Evolutionary conservation across 2,888 invertebrate species (phyloP).

Genomic region (Scrobipalpa costella): DNA sequence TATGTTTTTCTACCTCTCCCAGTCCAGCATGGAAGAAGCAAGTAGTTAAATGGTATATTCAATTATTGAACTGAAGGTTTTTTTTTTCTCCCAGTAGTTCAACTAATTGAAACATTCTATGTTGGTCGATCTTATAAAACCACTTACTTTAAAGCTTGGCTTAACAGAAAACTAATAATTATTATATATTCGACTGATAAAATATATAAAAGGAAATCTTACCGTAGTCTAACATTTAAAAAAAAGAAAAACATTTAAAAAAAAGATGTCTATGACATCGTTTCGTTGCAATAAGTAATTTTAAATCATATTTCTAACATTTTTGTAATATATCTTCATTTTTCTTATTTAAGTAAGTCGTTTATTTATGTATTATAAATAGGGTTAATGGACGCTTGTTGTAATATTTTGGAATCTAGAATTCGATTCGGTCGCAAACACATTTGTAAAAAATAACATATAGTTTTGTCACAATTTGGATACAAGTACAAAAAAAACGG

Average conservation of each 20-base stretch:
- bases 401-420: conserved; percentile 10
- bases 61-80: neutral
- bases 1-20: too few relatives aligned
- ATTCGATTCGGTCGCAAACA: conserved; percentile 16
- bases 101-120: neutral
- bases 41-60: too few relatives aligned
- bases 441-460: neutral
- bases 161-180: conserved; percentile 27
- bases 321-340: conserved; percentile 61
- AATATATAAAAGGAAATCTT: conserved; percentile 18
- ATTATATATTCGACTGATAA: conserved; percentile 55
- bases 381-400: neutral
- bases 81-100: neutral
- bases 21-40: too few relatives aligned
- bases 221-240: conserved; percentile 31
- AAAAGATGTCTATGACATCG: conserved; percentile 57
- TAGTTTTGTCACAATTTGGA: conserved; percentile 15
- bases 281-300: conserved; percentile 70
- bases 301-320: conserved; percentile 39
- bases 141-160: conserved; percentile 10
- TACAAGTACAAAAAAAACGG: conserved; percentile 22
- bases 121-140: conserved; percentile 13
- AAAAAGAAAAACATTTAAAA: conserved; percentile 42
- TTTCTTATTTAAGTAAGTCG: conserved; percentile 39
- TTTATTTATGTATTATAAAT: conserved; percentile 55